A percentile compares a stretch with the other conserved stretches of the same genome.
Conservation (phyloP, 1,140 invertebrate genomes). For the Euwallacea fornicatus region DNA sequence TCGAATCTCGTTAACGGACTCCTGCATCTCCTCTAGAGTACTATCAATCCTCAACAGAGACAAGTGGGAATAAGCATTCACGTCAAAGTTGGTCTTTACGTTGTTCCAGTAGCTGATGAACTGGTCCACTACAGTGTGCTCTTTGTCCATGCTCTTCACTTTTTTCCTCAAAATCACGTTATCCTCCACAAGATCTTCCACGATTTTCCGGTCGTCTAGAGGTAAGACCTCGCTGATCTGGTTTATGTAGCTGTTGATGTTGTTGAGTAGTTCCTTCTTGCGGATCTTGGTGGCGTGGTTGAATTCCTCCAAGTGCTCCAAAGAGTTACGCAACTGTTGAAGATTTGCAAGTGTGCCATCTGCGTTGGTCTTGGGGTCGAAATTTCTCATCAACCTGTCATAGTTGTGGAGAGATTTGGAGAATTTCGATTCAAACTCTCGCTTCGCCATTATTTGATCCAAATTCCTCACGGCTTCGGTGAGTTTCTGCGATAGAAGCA, state of each 20-base stretch:
- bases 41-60: conserved; percentile 32
- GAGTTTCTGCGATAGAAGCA: conserved; percentile 24
- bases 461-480: conserved; percentile 21
- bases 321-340: conserved; percentile 11
- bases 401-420: conserved; percentile 9
- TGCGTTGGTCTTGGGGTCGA: conserved; percentile 14
- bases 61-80: conserved; percentile 28
- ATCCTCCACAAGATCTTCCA: conserved; percentile 30
- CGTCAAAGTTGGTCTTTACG: conserved; percentile 25
- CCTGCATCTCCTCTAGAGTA: conserved; percentile 32
- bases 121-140: conserved; percentile 33
- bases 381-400: conserved; percentile 23
- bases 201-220: conserved; percentile 17
- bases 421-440: conserved; percentile 34
- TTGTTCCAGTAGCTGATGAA: conserved; percentile 36
- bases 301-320: conserved; percentile 24
- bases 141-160: conserved; percentile 31
- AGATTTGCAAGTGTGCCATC: conserved; percentile 18
- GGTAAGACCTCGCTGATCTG: not conserved
- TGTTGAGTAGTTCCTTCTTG: conserved; percentile 17
- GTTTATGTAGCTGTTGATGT: conserved; percentile 8
- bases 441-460: conserved; percentile 26
- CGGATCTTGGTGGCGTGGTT: conserved; percentile 18
- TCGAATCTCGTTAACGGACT: conserved; percentile 29
- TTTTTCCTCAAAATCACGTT: conserved; percentile 33